A percentile compares a stretch with the other conserved stretches of the same genome.
These are phyloP conservation scores for Heteractis magnifica DNA, from an alignment of 92 coral and sea anemone species.

Conservation along the genomic window DNA sequence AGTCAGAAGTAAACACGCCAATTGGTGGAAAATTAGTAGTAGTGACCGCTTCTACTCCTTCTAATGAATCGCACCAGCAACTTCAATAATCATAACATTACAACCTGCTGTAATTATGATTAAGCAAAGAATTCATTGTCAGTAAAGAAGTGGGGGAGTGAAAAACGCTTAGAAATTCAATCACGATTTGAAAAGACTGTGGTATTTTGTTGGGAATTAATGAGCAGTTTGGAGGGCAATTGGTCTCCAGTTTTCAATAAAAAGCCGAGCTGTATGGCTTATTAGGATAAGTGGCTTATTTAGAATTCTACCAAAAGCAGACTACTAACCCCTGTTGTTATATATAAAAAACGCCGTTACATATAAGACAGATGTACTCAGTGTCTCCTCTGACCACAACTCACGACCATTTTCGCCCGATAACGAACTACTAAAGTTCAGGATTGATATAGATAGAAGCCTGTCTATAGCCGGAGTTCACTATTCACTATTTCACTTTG, in stretches of 20 bases:
- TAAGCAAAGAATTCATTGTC: not conserved
- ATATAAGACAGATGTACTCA: not conserved
- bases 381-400: not conserved
- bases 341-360: not conserved
- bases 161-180: not conserved
- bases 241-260: not conserved
- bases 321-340: not conserved
- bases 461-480: too few species aligned
- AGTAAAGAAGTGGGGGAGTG: not conserved
- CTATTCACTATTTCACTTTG: too few species aligned
- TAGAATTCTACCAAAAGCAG: not conserved
- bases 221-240: not conserved
- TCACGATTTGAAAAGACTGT: not conserved
- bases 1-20: constrained; percentile 11
- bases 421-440: not conserved
- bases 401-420: not conserved
- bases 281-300: not conserved
- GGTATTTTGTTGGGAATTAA: not conserved
- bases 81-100: not conserved
- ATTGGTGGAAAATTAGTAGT: constrained; percentile 1
- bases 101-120: not conserved
- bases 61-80: constrained; percentile 8
- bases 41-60: constrained; percentile 1
- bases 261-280: not conserved
- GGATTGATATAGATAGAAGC: too few species aligned